phyloP scores from a whole-genome alignment of 35 echinoderm and acorn worm genomes.

The Patiria miniata region DNA sequence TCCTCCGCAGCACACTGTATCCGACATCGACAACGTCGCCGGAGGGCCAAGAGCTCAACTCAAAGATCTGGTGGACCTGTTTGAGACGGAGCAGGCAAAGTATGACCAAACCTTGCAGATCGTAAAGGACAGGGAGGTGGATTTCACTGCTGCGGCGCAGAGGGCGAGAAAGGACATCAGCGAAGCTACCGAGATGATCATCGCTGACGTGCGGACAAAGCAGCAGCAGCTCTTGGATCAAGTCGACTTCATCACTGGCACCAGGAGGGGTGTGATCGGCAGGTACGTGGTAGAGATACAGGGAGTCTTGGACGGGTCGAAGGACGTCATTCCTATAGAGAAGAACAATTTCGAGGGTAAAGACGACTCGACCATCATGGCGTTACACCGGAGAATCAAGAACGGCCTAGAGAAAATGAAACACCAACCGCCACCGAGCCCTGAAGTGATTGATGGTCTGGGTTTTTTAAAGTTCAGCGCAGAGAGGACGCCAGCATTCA shows the following conservation, averaged over 20 bases:
- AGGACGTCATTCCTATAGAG: not conserved
- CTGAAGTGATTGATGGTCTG: not conserved
- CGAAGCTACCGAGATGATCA: not conserved
- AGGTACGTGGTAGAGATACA: not conserved
- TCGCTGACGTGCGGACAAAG: constrained; percentile 3
- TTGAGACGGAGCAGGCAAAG: not conserved
- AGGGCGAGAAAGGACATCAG: not conserved
- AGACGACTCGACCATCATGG: not conserved
- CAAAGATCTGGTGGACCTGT: not conserved
- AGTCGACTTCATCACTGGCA: not conserved
- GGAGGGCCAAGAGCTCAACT: not conserved
- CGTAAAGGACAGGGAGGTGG: not conserved
- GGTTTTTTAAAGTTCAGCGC: not conserved
- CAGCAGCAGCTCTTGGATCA: not conserved
- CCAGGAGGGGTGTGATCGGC: not conserved
- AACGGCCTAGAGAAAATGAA: not conserved
- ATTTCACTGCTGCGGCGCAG: not conserved
- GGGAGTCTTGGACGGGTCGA: not conserved
- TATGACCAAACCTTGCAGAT: not conserved
- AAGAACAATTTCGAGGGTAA: not conserved
- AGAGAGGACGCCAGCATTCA: constrained; percentile 7
- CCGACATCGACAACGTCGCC: not conserved
- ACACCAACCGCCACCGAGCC: not conserved
- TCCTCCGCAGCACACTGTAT: not conserved
- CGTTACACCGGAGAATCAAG: not conserved